These are phyloP conservation scores for Barnardius zonarius DNA, from an alignment of 2,113 vertebrate species.

Conservation along the genomic window DNA sequence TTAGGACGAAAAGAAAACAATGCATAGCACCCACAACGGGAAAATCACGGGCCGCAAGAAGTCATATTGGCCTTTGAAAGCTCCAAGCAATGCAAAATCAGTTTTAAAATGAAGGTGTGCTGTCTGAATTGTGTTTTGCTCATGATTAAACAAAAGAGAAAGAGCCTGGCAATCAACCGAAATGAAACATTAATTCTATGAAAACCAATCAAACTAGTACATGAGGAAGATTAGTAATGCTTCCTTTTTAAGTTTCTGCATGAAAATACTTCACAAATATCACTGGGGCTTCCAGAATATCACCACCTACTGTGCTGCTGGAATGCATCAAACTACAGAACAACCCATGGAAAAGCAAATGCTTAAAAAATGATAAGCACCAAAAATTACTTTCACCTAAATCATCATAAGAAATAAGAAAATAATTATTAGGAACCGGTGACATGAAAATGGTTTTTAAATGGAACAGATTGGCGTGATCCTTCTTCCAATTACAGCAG, in stretches of 20 bases:
- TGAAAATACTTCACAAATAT: not conserved
- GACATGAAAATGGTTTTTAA: not conserved
- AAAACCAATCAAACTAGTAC: not conserved
- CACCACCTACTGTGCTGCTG: not conserved
- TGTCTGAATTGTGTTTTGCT: not conserved
- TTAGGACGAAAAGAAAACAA: not conserved
- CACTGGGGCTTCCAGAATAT: not conserved
- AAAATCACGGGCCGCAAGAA: not conserved
- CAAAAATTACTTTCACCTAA: not conserved
- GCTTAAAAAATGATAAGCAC: not conserved
- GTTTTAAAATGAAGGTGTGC: not conserved
- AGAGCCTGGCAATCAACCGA: not conserved
- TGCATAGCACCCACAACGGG: accelerated
- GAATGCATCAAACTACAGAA: not conserved
- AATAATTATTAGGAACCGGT: not conserved
- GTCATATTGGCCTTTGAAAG: not conserved
- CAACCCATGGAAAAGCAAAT: not conserved
- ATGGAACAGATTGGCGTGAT: not conserved
- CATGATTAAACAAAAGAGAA: not conserved
- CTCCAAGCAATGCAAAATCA: accelerated
- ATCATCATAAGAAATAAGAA: not conserved
- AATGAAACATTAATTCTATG: not conserved
- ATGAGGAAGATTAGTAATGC: not conserved
- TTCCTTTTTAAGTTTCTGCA: not conserved
- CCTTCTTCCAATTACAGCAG: not conserved